A percentile compares a stretch with the other conserved stretches of the same genome.
Evolutionary conservation across 2,888 invertebrate genomes (phyloP).

Genomic region (Andrena hattorfiana): DNA sequence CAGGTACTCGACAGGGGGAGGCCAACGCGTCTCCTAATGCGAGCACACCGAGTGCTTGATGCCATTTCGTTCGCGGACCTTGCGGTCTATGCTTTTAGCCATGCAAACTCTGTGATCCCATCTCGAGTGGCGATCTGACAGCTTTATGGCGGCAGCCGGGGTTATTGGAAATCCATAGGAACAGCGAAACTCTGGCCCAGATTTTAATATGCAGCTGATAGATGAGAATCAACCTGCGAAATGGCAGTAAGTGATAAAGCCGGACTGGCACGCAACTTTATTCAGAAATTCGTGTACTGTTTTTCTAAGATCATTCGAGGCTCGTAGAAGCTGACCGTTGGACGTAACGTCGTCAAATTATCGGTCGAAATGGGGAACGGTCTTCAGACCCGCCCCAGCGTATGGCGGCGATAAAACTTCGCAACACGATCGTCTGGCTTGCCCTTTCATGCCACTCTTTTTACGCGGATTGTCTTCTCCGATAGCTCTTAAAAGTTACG

Average conservation of each 20-base stretch:
- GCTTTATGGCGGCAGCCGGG: background rate
- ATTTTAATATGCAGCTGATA: too few relatives aligned
- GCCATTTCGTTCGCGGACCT: background rate
- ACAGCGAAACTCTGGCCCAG: too few relatives aligned
- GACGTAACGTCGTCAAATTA: background rate
- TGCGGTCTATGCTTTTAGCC: background rate
- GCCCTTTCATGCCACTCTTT: slow-evolving; percentile 15
- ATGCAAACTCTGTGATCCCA: background rate
- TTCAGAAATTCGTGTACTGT: background rate
- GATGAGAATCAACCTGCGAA: too few relatives aligned
- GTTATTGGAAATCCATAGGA: background rate
- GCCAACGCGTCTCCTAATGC: background rate
- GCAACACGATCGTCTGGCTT: slow-evolving; percentile 29
- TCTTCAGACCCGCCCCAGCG: background rate
- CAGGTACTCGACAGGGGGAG: background rate
- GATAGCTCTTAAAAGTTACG: slow-evolving; percentile 41
- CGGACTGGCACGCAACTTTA: too few relatives aligned
- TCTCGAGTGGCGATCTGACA: background rate
- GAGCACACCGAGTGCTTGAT: background rate
- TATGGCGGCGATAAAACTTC: background rate
- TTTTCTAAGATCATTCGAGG: background rate
- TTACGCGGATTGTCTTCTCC: slow-evolving; percentile 34
- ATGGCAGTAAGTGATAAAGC: too few relatives aligned
- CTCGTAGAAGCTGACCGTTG: background rate
- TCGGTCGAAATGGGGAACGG: background rate